Evolutionary conservation across 2,113 vertebrate genomes (phyloP).

Genomic region (Egretta garzetta): DNA sequence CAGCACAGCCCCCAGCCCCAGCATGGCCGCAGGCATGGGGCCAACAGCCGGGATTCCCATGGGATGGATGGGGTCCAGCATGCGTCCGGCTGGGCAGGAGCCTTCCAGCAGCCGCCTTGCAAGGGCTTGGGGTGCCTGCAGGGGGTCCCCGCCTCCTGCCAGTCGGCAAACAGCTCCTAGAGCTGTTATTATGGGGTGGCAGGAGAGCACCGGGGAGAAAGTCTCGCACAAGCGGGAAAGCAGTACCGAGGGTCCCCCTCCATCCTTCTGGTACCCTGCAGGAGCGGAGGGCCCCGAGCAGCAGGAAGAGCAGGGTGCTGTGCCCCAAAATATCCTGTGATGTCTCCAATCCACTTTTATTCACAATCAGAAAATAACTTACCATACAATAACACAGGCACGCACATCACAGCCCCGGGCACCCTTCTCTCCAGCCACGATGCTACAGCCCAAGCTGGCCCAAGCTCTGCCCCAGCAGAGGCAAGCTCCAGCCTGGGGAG

Average conservation of each 20-base stretch:
- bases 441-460: background rate
- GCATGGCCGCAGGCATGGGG: rapidly evolving
- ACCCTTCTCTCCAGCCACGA: background rate
- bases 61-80: background rate
- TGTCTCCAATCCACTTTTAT: slow-evolving; percentile 67
- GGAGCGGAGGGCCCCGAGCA: background rate
- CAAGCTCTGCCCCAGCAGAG: background rate
- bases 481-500: background rate
- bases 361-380: slow-evolving; percentile 75
- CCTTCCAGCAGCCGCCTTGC: background rate
- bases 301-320: background rate
- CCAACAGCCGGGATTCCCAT: background rate
- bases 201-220: background rate
- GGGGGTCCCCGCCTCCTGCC: background rate
- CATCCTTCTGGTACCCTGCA: background rate
- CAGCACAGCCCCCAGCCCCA: rapidly evolving
- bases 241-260: background rate
- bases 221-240: background rate
- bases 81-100: background rate
- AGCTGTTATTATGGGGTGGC: background rate
- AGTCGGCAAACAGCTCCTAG: background rate
- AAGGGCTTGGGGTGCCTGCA: background rate
- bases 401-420: background rate
- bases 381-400: slow-evolving; percentile 62
- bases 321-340: background rate